A percentile compares a stretch with the other conserved stretches of the same genome.
phyloP scores from a whole-genome alignment of 1,140 invertebrate species.

The Schlechtendalia chinensis region DNA sequence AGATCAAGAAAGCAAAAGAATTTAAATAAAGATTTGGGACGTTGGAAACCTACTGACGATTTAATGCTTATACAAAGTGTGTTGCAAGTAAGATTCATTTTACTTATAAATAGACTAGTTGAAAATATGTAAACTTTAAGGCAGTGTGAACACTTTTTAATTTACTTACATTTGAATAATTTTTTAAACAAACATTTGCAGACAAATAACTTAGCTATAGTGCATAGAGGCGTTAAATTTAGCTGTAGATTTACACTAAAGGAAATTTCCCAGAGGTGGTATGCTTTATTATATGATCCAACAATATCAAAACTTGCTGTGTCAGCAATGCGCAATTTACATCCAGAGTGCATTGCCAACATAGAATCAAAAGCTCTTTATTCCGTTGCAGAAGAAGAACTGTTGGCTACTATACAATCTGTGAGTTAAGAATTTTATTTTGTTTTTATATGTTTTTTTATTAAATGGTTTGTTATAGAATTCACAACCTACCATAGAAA shows the following conservation, averaged over 20 bases:
- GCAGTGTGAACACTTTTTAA: background rate
- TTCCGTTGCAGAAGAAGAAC: conserved; percentile 83
- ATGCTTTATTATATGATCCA: conserved; percentile 89
- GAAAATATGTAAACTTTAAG: background rate
- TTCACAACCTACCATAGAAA: conserved; percentile 69
- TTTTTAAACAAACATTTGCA: conserved; percentile 58
- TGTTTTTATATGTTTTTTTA: conserved; percentile 32
- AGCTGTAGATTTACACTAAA: conserved; percentile 91
- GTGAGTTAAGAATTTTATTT: conserved; percentile 62
- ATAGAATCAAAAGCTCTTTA: conserved; percentile 87
- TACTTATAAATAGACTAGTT: background rate
- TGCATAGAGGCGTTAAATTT: conserved; percentile 92
- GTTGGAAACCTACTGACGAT: conserved; percentile 98
- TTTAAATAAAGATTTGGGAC: conserved; percentile 74
- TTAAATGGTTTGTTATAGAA: conserved; percentile 56
- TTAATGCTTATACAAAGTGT: conserved; percentile 88
- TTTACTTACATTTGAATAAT: background rate
- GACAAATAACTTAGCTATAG: conserved; percentile 81
- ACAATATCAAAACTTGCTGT: conserved; percentile 82
- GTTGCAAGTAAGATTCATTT: conserved; percentile 69
- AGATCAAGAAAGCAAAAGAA: conserved; percentile 37
- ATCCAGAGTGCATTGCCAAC: conserved; percentile 82
- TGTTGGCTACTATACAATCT: conserved; percentile 78
- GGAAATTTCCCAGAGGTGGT: conserved; percentile 95
- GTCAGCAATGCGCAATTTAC: conserved; percentile 87